Evolutionary conservation across 1,140 invertebrate species (phyloP).

Genomic region (Drosophila dunni): DNA sequence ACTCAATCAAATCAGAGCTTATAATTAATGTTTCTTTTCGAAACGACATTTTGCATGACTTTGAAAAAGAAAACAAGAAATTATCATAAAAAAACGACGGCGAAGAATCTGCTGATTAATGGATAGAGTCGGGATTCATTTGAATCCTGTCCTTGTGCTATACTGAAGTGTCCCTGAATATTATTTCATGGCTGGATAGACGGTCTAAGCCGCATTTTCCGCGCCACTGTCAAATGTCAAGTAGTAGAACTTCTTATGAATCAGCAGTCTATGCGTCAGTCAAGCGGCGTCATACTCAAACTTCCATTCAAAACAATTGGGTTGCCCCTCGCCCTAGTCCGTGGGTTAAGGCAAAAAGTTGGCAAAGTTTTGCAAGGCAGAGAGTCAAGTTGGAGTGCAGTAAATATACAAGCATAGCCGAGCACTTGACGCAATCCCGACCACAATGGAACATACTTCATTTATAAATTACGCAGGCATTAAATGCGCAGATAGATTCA

Average conservation of each 20-base stretch:
- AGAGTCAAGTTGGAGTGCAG: constrained; percentile 10
- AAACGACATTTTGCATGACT: constrained; percentile 1
- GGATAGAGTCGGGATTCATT: neutral
- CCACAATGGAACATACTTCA: constrained; percentile 68
- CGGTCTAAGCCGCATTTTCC: constrained; percentile 17
- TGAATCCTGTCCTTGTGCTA: neutral
- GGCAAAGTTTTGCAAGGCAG: constrained; percentile 20
- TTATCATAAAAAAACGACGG: neutral
- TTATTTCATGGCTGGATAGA: constrained; percentile 35
- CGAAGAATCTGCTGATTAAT: constrained; percentile 5
- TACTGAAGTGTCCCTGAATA: constrained; percentile 27
- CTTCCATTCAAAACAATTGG: neutral
- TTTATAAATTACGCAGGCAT: constrained; percentile 79
- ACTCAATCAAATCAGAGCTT: neutral
- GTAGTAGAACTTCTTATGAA: constrained; percentile 30
- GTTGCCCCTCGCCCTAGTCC: neutral
- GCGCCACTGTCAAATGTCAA: constrained; percentile 44
- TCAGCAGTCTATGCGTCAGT: constrained; percentile 20
- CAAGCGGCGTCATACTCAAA: constrained; percentile 8
- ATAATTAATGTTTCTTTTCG: constrained; percentile 4
- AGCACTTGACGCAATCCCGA: constrained; percentile 34
- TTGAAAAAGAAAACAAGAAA: neutral
- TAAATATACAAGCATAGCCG: neutral
- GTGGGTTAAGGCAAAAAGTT: constrained; percentile 18
- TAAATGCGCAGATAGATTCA: constrained; percentile 69